Evolutionary conservation across 2,888 invertebrate species (phyloP).

Genomic region (Hirudinaria manillensis): DNA sequence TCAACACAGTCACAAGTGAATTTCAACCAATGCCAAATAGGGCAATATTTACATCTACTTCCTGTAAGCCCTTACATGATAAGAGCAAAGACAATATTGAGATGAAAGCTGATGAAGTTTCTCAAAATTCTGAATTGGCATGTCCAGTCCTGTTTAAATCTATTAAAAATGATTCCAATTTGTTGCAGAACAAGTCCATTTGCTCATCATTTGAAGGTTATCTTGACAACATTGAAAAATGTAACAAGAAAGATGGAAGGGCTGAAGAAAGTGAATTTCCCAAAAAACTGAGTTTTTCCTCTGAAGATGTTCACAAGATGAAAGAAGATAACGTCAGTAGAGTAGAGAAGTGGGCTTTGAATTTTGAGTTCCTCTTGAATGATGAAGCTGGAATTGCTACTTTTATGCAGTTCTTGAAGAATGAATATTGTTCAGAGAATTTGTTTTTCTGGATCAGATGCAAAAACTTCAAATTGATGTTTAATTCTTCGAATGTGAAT

Average conservation of each 20-base stretch:
- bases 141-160: not conserved
- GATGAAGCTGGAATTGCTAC: constrained; percentile 13
- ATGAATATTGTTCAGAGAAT: constrained; percentile 17
- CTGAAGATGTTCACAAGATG: not conserved
- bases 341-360: constrained; percentile 1
- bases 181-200: not conserved
- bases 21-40: not conserved
- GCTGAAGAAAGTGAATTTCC: not conserved
- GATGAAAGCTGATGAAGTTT: not conserved
- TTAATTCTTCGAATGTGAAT: not conserved
- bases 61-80: not conserved
- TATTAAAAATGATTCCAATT: not conserved
- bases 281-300: constrained; percentile 8
- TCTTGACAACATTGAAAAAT: not conserved
- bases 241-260: not conserved
- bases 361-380: constrained; percentile 16
- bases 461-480: not conserved
- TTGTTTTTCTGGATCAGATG: constrained; percentile 8
- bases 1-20: not conserved
- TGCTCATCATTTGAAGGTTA: not conserved
- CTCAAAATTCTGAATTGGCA: not conserved
- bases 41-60: not conserved
- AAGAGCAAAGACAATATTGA: not conserved
- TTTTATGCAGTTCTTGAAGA: constrained; percentile 14
- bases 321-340: not conserved